Evolutionary conservation across 2,113 vertebrate genomes (phyloP), one percentile per base, ranked within the genome.

Genomic region (Cynoglossus semilaevis): DNA sequence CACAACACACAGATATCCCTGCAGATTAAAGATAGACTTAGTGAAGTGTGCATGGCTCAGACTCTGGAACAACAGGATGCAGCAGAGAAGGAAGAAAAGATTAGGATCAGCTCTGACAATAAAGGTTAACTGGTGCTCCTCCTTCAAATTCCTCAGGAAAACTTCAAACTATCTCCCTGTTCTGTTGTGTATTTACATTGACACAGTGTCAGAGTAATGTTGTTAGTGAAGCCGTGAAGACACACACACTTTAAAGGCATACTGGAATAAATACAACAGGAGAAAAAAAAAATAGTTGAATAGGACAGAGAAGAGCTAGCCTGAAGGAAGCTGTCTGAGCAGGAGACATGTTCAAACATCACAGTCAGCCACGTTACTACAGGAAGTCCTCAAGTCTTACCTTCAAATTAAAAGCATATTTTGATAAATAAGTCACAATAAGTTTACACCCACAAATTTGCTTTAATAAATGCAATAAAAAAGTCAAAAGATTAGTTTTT

Each of bases 11-110:
- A 66, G 45, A 74, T 16, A 82, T 84, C 69, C 73, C 15, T 8
- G 10, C 54, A 83, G 86, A 88, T 87, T 87, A 84, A 52, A 42
- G 37, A 47, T 15, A 51, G 38, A 53, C 22, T 29, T 6, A 16
- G 37, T 58, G 51, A 18, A 38, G 58, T 42, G 64, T 69, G 29
- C 70, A 51, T 61, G 43, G 15, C 35, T 42, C 44, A 29, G 51
- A 53, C 49, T 41, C 12, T 19, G n/a, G 8, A 19, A n/a, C 63
- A 60, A 66, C 66, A 66, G 58, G 60, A 70, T 68, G 68, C 41
- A 49, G 1, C 22, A 29, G 22, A 29, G 22, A 4, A 29, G 12
- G 47, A 37, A 35, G 40, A 58, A 37, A 54, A 22, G 36, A 66
- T 45, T 35, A 38, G 35, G 36, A 50, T 41, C 15, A 42, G 40